Conservation (phyloP, 1,140 invertebrate species). For the Mesaphorura yosii region DNA sequence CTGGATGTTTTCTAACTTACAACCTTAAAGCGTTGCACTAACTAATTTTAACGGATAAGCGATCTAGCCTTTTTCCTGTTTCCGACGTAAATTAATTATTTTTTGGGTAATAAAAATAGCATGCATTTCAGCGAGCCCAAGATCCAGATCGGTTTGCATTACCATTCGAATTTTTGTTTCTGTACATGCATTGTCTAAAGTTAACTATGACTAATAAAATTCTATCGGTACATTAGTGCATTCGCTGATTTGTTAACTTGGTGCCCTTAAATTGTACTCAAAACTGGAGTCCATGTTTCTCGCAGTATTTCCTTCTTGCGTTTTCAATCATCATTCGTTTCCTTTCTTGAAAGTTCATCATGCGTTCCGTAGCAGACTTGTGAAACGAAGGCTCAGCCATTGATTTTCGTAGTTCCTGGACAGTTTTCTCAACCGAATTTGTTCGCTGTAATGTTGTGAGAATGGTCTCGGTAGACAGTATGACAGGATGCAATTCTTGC, state of each 20-base stretch:
- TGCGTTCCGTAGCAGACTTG: conserved; percentile 50
- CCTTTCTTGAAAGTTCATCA: conserved; percentile 58
- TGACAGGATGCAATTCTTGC: conserved; percentile 25
- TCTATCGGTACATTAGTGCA: background rate
- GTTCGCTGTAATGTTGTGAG: conserved; percentile 23
- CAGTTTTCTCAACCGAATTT: conserved; percentile 20
- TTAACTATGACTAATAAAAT: background rate
- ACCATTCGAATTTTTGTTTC: background rate
- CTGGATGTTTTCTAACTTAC: too few relatives aligned
- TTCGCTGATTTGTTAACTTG: background rate
- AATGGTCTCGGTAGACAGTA: conserved; percentile 25
- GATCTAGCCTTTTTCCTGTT: too few relatives aligned
- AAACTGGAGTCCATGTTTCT: conserved; percentile 58
- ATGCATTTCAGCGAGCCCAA: too few relatives aligned
- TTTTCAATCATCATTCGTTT: conserved; percentile 65
- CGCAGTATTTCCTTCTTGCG: conserved; percentile 61
- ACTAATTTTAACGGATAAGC: too few relatives aligned
- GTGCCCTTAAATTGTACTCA: conserved; percentile 4
- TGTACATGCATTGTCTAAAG: background rate
- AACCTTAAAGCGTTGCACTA: too few relatives aligned
- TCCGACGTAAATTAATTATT: too few relatives aligned
- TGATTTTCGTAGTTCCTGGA: conserved; percentile 17
- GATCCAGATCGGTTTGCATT: background rate
- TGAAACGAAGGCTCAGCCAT: conserved; percentile 41
- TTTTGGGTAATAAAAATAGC: too few relatives aligned